Conservation (phyloP, 2,888 invertebrate species). For the Frankliniella intonsa region DNA sequence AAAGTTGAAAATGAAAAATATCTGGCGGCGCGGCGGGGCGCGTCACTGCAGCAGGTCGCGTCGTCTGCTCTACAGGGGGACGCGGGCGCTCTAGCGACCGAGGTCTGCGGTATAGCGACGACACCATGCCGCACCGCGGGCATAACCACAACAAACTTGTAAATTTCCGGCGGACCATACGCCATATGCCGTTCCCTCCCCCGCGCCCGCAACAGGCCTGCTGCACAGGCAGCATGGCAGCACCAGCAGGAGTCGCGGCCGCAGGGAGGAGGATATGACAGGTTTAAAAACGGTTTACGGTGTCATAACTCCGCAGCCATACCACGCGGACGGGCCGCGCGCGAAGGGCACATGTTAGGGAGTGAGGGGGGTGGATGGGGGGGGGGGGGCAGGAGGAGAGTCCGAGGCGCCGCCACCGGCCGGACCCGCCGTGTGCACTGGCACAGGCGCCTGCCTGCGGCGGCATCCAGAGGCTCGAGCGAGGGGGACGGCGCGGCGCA, state of each 20-base stretch:
- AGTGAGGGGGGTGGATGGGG: not conserved
- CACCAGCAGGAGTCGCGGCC: not conserved
- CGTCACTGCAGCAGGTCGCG: not conserved
- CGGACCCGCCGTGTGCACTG: too few relatives aligned
- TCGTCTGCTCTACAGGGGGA: not conserved
- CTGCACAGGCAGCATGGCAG: not conserved
- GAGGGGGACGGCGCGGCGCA: too few relatives aligned
- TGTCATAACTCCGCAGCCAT: not conserved
- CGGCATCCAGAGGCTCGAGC: too few relatives aligned
- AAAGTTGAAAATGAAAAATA: too few relatives aligned
- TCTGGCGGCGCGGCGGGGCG: not conserved
- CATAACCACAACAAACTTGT: too few relatives aligned
- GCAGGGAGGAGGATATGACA: slow-evolving; percentile 5
- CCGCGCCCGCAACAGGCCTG: not conserved
- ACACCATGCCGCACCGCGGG: too few relatives aligned
- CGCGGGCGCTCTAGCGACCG: too few relatives aligned
- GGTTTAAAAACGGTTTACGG: slow-evolving; percentile 18
- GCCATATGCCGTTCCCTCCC: not conserved
- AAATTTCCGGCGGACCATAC: too few relatives aligned
- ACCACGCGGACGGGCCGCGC: not conserved
- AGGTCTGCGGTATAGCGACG: too few relatives aligned
- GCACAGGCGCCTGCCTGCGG: too few relatives aligned
- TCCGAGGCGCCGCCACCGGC: too few relatives aligned
- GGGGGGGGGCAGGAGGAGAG: not conserved
- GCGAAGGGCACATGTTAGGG: not conserved